Evolutionary conservation across 2,888 invertebrate species (phyloP), one percentile per base, ranked within the genome.

Genomic region (Trachelus iudaicus): DNA sequence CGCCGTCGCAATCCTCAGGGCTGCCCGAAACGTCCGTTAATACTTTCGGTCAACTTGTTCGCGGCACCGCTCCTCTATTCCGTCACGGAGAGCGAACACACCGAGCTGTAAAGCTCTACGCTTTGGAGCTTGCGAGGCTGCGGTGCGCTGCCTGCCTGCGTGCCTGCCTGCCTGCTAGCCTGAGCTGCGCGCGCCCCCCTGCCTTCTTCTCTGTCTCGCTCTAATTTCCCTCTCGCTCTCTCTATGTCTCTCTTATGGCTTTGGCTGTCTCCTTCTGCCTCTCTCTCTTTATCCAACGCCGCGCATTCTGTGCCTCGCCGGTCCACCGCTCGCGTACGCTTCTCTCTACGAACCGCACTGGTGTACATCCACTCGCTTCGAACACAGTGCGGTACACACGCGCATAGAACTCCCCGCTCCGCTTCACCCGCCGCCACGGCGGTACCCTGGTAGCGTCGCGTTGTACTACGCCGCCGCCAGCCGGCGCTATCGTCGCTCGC

Each of bases 121-220:
- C 83, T 82, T 84, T 90, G 91, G 91, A 91, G 91, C 90, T 92
- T 90, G 89, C 90, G 92, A 92, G 92, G 92, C 92, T 91, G 91
- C 85, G 85, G 83, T 83, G 81, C 81, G 84, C 83, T 85, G 82
- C 81, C 83, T 81, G 83, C 83, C 84, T 83, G 84, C 82, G 81
- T 83, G 84, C 84, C 85, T 83, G 85, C 83, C 84, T 83, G 84
- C 84, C 85, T 83, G 85, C 80, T 80, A 79, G 83, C 85, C 83
- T 83, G 85, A 83, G 85, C 87, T 86, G 86, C 87, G 86, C 86
- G 86, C 86, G 86, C 81, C 84, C 86, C 83, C 85, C 84, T 40
- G 40, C 40, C 40, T 40, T 15, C 15, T 82, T 84, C 82, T 81
- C 78, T 81, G 80, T 80, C 69, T 30, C 69, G 30, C 15, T 69